Conservation (phyloP, 2,797 vertebrate species). For the Lophius americanus region DNA sequence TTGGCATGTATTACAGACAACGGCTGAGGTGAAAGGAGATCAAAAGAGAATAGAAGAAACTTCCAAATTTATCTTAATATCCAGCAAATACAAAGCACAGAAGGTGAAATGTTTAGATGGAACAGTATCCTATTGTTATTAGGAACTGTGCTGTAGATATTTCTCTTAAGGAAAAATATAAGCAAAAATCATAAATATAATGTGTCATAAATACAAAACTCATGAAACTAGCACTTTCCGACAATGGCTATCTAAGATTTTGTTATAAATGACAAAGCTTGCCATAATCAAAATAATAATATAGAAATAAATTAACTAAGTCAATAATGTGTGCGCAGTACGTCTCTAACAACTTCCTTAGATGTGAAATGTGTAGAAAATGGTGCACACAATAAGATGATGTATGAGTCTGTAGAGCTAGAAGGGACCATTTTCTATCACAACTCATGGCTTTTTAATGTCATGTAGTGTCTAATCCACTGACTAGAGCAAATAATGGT, state of each 20-base stretch:
- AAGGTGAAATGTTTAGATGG: constrained; percentile 15
- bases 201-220: constrained; percentile 11
- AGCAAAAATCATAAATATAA: constrained; percentile 14
- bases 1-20: constrained; percentile 37
- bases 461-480: not conserved
- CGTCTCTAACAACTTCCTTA: constrained; percentile 2
- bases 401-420: not conserved
- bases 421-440: not conserved
- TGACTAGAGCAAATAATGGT: constrained; percentile 14
- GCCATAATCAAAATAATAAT: constrained; percentile 32
- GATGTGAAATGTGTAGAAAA: constrained; percentile 11
- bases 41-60: constrained; percentile 32
- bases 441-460: no score
- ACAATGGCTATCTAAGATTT: not conserved
- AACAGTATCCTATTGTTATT: constrained; percentile 4
- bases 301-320: constrained; percentile 36
- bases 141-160: constrained; percentile 3
- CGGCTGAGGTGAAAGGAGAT: constrained; percentile 31
- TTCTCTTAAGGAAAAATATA: not conserved
- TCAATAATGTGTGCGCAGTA: not conserved
- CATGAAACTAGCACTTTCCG: constrained; percentile 5
- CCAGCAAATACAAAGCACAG: constrained; percentile 12
- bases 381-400: not conserved
- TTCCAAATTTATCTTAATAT: constrained; percentile 32
- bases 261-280: constrained; percentile 24